Evolutionary conservation across 2,797 vertebrate species (phyloP).

Genomic region (Taenioides sp.): DNA sequence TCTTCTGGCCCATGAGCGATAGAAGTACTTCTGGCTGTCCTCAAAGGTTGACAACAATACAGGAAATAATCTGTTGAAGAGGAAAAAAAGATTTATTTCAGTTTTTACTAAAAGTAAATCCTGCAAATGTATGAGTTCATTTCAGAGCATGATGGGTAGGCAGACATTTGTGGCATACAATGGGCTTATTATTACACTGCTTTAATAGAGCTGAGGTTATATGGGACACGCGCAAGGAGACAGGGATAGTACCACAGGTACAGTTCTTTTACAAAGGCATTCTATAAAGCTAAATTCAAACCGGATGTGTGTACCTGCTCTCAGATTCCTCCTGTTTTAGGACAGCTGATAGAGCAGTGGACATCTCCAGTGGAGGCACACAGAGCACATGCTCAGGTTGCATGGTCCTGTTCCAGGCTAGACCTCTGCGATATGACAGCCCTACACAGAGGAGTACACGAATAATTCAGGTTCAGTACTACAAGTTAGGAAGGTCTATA

Average conservation of each 20-base stretch:
- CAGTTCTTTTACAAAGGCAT: not conserved
- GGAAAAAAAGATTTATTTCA: not conserved
- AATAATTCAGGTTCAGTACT: accelerated
- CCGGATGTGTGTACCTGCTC: constrained; percentile 70
- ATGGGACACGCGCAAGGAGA: too few species aligned
- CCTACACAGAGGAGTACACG: constrained; percentile 69
- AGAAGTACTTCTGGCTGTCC: constrained; percentile 96
- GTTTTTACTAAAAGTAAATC: not conserved
- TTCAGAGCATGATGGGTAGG: not conserved
- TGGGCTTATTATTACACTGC: not conserved
- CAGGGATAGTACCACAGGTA: not conserved
- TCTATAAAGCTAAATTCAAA: not conserved
- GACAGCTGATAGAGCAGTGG: constrained; percentile 72
- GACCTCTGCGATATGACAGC: constrained; percentile 92
- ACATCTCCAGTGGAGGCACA: constrained; percentile 86
- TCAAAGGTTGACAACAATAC: constrained; percentile 87
- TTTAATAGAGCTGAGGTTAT: not conserved
- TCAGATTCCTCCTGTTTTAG: constrained; percentile 65
- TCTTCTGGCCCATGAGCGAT: constrained; percentile 87
- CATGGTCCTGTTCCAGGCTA: constrained; percentile 83
- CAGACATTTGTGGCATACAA: too few species aligned
- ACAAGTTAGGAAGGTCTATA: not conserved
- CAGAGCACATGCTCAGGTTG: constrained; percentile 79
- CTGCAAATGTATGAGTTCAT: not conserved
- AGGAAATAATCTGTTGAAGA: constrained; percentile 79